Base-by-base conservation (phyloP, 2,888 invertebrate species). In the Perdita meconis region DNA sequence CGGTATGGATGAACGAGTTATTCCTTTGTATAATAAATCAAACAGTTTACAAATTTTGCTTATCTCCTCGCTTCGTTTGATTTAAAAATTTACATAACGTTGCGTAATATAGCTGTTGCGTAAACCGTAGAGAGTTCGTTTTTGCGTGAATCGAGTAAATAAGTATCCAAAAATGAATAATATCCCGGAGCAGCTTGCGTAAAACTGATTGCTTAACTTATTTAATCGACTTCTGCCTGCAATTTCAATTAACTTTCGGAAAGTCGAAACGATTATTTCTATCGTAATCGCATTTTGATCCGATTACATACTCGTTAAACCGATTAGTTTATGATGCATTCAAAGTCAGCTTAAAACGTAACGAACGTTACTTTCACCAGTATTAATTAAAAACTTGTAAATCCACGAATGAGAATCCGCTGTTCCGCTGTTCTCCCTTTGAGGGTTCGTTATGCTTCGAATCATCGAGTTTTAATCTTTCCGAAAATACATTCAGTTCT, bases 271-370 rank as follows among this genome's bases (percentile, higher is more conserved):
- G 44, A 16, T 42, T 6, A 8, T 3, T 12, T n/a, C n/a, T n/a
- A 30, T 30, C 22, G 19, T 70, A 38, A 65, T 47, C 36, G 5
- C 40, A 24, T 50, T 19, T 0, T 40, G 10, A 71, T 51, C 51
- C 50, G 57, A 66, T 66, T 66, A 66, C n/a, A n/a, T n/a, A n/a
- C 26, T 34, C 40, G 50, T 42, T 57, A 66, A 66, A 0, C 40
- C 30, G 56, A 70, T 70, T 65, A 65, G 30, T 19, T 50, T 26
- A n/a, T 42, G 65, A 56, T 70, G 55, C 65, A 30, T 24, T 38
- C n/a, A 16, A 40, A 44, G 42, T 55, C 19, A 55, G 50, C 47
- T 57, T 47, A 40, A 13, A 6, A 38, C 47, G 30, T 50, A 22
- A 38, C 64, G 19, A 57, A 57, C 64, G 30, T 40, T 13, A 13